Evolutionary conservation across 2,888 invertebrate species (phyloP), one percentile per base, ranked within the genome.

Genomic region (Nomada flava): DNA sequence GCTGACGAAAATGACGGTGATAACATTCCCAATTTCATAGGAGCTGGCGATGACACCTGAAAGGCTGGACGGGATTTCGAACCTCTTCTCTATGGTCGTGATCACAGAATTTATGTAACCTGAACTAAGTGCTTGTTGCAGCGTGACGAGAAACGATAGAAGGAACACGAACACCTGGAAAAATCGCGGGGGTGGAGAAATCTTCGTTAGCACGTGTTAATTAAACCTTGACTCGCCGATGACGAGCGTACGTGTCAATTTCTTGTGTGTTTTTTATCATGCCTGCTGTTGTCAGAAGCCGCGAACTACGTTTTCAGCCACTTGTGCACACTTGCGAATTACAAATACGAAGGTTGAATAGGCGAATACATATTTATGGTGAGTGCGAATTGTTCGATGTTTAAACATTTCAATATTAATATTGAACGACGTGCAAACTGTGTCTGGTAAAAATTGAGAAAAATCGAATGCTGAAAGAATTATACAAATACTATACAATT

Each of bases 51-150:
- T 97, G 90, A 98, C 96, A 77, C 98, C 98, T 69, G 98, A 98
- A 87, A 98, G 96, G 93, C 98, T 97, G 93, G 98, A 98, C 82
- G 98, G 98, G 92, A 98, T 98, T 94, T 98, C 98, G 92, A 97
- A 97, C 86, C 98, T 96, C 94, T 98, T 98, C 95, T 99, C 98
- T 91, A 99, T 98, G 76, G 98, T 99, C 88, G 98, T 98, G 94
- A 99, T 98, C 94, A 99, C 98, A 94, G 98, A 98, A 95, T 98
- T 98, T 89, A 98, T 98, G 94, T 98, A 98, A 87, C 98, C 98
- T 83, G 98, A 98, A 94, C 98, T 98, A 86, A 98, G 95, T 29
- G 98, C 98, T 94, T 98, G 98, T 93, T 98, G 98, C 88, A 98
- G 95, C 90, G 98, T 98, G 91, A 98, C 98, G 93, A 98, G 96